Evolutionary conservation across 2,113 vertebrate species (phyloP), one percentile per base, ranked within the genome.

Genomic region (Paradisaea rubra): DNA sequence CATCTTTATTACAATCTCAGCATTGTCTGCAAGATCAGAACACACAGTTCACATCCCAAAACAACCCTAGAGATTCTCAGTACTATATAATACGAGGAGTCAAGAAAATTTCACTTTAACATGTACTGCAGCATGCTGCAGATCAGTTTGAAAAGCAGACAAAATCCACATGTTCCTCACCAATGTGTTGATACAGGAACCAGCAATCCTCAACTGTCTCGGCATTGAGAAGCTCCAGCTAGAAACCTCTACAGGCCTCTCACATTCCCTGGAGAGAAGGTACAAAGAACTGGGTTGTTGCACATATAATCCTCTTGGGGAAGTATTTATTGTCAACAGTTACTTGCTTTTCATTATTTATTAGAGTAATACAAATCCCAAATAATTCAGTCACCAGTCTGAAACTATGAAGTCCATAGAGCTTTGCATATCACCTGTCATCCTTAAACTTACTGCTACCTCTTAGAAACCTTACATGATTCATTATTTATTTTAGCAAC

Each of bases 1-100:
- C 50, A 88, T 76, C 91, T 94, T 88, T 78, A 86, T 85, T 93
- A 84, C 54, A 54, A 90, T 90, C 69, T 93, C 54, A 93, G 68
- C 74, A 60, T 41, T 73, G 70, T 50, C 57, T 79, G 30, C 33
- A 66, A 52, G n/a, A 80, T 56, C 54, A 87, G 88, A 93, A 91
- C 47, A 79, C 52, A 59, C 15, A 53, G 65, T 42, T 91, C 57
- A 54, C 44, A 77, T 30, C 41, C 25, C 47, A 56, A 53, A 91
- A 81, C 41, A 92, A 81, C 39, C n/a, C 41, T 28, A 57, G 31
- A 82, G 22, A 44, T 50, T 74, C 53, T 84, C 53, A 37, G 11
- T 41, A 11, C 53, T 65, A 44, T 7, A 17, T 35, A 64, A 61
- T 9, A 59, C 3, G 39, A 78, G 22, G 9, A 91, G 19, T 19